These are phyloP conservation scores for Cantharis nigra DNA, from an alignment of 2,888 invertebrate species.

Conservation along the genomic window DNA sequence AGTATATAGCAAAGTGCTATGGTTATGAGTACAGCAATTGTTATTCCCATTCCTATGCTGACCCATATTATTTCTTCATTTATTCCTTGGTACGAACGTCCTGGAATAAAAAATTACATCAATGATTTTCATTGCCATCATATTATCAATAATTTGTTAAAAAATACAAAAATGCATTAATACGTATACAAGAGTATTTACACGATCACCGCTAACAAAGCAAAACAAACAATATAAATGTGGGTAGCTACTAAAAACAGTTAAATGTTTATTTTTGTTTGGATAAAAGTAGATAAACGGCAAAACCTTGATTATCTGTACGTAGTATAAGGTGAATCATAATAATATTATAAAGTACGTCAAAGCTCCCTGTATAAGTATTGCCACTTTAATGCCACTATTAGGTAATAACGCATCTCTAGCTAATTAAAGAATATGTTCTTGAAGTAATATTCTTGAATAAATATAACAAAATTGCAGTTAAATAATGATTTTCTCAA, in stretches of 20 bases:
- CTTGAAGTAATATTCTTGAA: no score
- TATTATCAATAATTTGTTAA: background rate
- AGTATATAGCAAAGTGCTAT: slow-evolving; percentile 83
- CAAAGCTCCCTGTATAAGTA: no score
- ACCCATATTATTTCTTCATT: slow-evolving; percentile 90
- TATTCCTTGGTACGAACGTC: slow-evolving; percentile 80
- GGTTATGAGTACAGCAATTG: slow-evolving; percentile 79
- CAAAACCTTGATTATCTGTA: no score
- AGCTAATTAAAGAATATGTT: no score
- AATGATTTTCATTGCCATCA: background rate
- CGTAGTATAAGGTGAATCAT: no score
- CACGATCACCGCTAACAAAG: background rate
- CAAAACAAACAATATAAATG: background rate
- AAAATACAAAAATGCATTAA: background rate
- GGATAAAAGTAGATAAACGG: background rate
- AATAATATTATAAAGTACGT: no score
- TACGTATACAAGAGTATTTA: background rate
- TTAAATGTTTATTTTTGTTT: background rate
- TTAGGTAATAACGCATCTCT: no score
- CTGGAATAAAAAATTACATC: slow-evolving; percentile 55
- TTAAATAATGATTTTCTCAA: no score
- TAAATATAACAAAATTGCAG: no score
- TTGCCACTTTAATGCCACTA: no score
- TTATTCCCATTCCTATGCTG: slow-evolving; percentile 84
- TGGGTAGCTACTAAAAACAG: background rate